Evolutionary conservation across 2,113 vertebrate genomes (phyloP), one percentile per base, ranked within the genome.

Genomic region (Thymallus thymallus): DNA sequence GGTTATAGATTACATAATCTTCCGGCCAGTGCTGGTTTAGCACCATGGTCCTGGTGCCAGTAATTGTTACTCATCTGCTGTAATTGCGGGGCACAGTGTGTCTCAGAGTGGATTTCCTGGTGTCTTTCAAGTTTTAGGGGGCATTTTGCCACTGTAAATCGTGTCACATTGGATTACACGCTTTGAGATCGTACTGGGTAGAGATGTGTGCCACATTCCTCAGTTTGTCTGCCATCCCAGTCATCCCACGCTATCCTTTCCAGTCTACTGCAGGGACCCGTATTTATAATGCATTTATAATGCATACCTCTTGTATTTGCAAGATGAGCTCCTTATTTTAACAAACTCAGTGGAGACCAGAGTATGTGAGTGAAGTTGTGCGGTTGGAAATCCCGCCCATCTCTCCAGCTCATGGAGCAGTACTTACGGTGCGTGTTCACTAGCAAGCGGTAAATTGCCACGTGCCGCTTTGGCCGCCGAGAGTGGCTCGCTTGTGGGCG

Each of bases 141-240:
- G 76, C 68, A 63, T 86, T 86, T 85, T 85, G 81, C 84, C 69
- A 77, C 81, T 89, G 76, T 85, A 88, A 89, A 88, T 76, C 79
- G 72, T 83, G 87, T 92, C 85, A 81, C 80, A 84, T 80, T 81
- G 83, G 83, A 92, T 92, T 91, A 89, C 82, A 90, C 48, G 82
- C 63, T 83, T 84, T 67, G 7, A 78, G 81, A 85, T 81, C 87
- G 78, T 81, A 81, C 69, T 73, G 72, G 68, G 12, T n/a, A 71
- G 68, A 70, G 69, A 78, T 41, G 30, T 68, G 58, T 72, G 71
- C 74, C 74, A 74, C 66, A 78, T 81, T n/a, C 83, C 80, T 80
- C 73, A 77, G 81, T 77, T 69, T 16, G 56, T 22, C 56, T 22
- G 71, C 71, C 4, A 6, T 63, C 62, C 65, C 75, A 2, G 3